Evolutionary conservation across 2,888 invertebrate species (phyloP), one percentile per base, ranked within the genome.

Genomic region (Drosophila buzzatii): DNA sequence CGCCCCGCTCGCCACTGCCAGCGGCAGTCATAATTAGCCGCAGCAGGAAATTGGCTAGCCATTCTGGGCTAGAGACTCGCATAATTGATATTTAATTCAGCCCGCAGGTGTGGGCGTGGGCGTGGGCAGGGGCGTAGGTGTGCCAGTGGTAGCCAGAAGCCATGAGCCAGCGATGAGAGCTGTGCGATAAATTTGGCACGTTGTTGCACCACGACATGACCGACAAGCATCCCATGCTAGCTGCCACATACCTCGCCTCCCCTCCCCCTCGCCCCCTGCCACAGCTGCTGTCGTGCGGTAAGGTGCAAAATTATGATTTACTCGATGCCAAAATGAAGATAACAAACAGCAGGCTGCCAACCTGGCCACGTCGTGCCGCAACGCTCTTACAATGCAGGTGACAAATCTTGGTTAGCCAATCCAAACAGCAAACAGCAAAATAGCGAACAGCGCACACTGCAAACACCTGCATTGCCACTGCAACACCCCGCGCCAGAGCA

Each of bases 221-320:
- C 75, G 65, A 75, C 73, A 70, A 62, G 71, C 63, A 63, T 66
- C 60, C 37, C 47, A 64, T 23, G 55, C 55, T 20, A 27, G 27
- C 44, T 37, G 23, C 18, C 10, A 37, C 35, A 37, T 33, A 33
- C 37, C 8, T 27, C n/a, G n/a, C n/a, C n/a, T n/a, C n/a, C n/a
- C n/a, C n/a, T 33, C 27, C 18, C 16, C 51, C 27, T 35, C 23
- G 42, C 1, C 20, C 14, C 14, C 20, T 23, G 23, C 35, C 51
- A 37, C 37, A 41, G 52, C 27, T 45, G 70, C 44, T 70, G 84
- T 86, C 84, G 87, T 82, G 87, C 73, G 68, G 64, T 64, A 82
- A 88, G 89, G 89, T 87, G 89, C 81, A 88, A 87, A 82, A 85
- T 82, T 89, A 87, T 89, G 87, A 89, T 89, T 89, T 89, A 83